These are phyloP conservation scores for Agapornis roseicollis DNA, from an alignment of 2,113 vertebrate genomes.

Conservation along the genomic window DNA sequence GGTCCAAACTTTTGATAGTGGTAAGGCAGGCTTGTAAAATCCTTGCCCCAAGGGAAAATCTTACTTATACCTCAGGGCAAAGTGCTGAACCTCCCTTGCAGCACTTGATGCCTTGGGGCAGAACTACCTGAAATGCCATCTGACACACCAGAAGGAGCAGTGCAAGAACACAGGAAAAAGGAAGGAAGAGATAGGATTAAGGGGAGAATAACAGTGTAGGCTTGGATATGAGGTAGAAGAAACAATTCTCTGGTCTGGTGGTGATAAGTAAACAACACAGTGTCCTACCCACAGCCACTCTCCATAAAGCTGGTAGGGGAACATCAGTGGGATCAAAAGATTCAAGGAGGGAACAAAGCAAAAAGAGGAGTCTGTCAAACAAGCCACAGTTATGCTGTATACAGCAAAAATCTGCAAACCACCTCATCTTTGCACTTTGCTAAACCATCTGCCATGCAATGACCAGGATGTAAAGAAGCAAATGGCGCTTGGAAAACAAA, in stretches of 20 bases:
- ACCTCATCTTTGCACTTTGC: slow-evolving; percentile 31
- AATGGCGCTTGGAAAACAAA: slow-evolving; percentile 60
- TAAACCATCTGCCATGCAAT: slow-evolving; percentile 75
- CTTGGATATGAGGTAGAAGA: not conserved
- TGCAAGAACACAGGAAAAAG: not conserved
- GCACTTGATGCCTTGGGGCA: not conserved
- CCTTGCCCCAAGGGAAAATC: not conserved
- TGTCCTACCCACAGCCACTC: not conserved
- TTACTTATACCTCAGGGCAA: not conserved
- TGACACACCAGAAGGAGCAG: slow-evolving; percentile 18
- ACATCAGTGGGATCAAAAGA: not conserved
- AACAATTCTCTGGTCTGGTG: not conserved
- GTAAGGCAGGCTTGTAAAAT: not conserved
- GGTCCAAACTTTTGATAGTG: not conserved
- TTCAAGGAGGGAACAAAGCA: not conserved
- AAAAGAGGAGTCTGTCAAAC: slow-evolving; percentile 13
- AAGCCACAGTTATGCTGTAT: slow-evolving; percentile 15
- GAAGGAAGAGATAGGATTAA: not conserved
- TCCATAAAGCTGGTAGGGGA: not conserved
- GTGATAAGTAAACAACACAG: not conserved
- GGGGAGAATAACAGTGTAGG: not conserved
- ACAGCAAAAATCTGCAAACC: not conserved
- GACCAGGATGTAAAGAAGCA: slow-evolving; percentile 69
- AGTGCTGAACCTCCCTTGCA: not conserved
- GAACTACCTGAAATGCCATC: not conserved